A percentile compares a stretch with the other conserved stretches of the same genome.
Evolutionary conservation across 64 coral and sea anemone genomes (phyloP).

Genomic region (Acropora yongei): DNA sequence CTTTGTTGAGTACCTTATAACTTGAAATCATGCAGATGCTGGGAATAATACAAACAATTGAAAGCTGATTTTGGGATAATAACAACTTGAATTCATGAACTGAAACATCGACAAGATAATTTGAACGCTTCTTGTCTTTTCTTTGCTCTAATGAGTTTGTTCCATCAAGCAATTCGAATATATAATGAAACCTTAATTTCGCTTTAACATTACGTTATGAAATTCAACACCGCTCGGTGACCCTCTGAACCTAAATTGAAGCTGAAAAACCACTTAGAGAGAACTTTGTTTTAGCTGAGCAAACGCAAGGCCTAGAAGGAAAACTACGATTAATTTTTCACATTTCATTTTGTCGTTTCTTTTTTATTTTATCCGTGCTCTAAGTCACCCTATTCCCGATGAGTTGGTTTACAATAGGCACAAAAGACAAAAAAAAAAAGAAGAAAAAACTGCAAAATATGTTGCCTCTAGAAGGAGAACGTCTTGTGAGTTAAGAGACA

Average conservation of each 20-base stretch:
- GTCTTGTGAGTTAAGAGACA: too few species aligned
- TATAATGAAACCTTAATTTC: too few species aligned
- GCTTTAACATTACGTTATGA: not conserved
- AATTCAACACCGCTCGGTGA: not conserved
- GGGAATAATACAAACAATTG: not conserved
- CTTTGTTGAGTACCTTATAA: not conserved
- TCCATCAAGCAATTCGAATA: not conserved
- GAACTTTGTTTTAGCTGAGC: not conserved
- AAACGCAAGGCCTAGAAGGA: not conserved
- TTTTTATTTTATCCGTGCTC: too few species aligned
- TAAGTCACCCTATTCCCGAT: too few species aligned
- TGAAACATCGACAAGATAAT: not conserved
- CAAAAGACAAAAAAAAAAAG: too few species aligned
- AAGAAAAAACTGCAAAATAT: not conserved
- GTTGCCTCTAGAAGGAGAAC: too few species aligned
- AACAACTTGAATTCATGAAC: not conserved
- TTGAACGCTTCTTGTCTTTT: conserved; percentile 26
- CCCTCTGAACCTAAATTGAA: not conserved
- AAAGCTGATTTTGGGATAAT: not conserved
- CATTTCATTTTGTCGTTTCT: too few species aligned
- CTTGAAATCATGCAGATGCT: not conserved
- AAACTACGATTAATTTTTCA: not conserved
- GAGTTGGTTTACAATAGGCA: too few species aligned
- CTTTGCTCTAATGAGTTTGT: not conserved
- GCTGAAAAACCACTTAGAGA: too few species aligned